These are phyloP conservation scores for Chelonus insularis DNA, from an alignment of 1,140 invertebrate species.

Conservation along the genomic window DNA sequence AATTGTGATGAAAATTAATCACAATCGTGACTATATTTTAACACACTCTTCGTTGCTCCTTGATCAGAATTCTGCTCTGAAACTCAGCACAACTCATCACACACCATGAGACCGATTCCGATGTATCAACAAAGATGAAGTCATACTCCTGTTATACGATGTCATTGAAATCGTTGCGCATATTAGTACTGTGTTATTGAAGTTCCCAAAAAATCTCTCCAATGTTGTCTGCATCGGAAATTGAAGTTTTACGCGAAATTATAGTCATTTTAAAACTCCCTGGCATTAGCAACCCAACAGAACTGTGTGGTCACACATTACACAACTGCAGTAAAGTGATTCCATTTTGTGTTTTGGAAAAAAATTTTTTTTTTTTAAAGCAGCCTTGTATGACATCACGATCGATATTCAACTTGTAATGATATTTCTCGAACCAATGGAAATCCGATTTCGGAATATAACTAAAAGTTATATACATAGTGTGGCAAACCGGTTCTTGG, in stretches of 20 bases:
- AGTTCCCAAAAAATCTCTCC: constrained; percentile 19
- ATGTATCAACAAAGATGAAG: constrained; percentile 27
- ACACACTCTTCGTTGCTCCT: constrained; percentile 15
- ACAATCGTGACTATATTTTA: constrained; percentile 27
- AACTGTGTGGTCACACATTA: constrained; percentile 17
- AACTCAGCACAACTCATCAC: constrained; percentile 17
- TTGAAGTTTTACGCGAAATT: constrained; percentile 15
- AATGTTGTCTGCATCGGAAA: constrained; percentile 24
- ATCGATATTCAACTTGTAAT: background rate
- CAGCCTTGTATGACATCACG: no score
- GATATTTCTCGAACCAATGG: background rate
- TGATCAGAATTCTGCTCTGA: constrained; percentile 22
- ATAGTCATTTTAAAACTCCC: constrained; percentile 13
- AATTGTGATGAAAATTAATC: constrained; percentile 24
- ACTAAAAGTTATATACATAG: no score
- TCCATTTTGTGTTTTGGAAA: constrained; percentile 22
- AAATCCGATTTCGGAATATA: no score
- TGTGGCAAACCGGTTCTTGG: background rate
- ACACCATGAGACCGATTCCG: constrained; percentile 20
- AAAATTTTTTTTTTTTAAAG: background rate
- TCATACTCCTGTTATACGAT: constrained; percentile 26
- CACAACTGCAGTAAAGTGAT: constrained; percentile 20
- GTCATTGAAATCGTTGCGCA: constrained; percentile 21
- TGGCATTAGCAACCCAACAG: constrained; percentile 7
- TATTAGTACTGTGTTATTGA: constrained; percentile 19